phyloP scores from a whole-genome alignment of 2,888 invertebrate genomes.

The Patella caerulea region DNA sequence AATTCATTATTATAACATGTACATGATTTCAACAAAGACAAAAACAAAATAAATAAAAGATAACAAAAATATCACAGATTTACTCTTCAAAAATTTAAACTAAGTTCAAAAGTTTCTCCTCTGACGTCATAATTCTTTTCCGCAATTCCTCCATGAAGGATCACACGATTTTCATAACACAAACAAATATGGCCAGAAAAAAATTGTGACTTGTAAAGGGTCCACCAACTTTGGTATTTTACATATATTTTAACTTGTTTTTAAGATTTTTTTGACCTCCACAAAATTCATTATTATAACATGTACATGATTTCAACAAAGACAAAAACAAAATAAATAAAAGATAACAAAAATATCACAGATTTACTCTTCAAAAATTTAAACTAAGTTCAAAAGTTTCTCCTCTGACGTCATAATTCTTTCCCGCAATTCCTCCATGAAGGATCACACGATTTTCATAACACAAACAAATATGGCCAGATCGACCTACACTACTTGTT shows the following conservation, averaged over 20 bases:
- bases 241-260: too few species aligned
- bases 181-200: conserved; percentile 66
- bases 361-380: background rate
- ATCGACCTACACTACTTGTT: conserved; percentile 49
- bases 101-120: background rate
- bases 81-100: background rate
- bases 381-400: background rate
- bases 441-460: conserved; percentile 54
- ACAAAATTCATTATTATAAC: too few species aligned
- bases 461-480: conserved; percentile 62
- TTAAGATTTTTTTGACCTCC: too few species aligned
- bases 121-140: conserved; percentile 28
- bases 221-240: too few species aligned
- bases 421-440: conserved; percentile 65
- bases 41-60: too few species aligned
- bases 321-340: too few species aligned
- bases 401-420: background rate
- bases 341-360: too few species aligned
- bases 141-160: conserved; percentile 67
- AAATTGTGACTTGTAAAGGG: too few species aligned
- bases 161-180: conserved; percentile 45
- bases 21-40: too few species aligned
- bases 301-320: too few species aligned
- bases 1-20: too few species aligned
- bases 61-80: too few species aligned